These are phyloP conservation scores for Junonia oenone DNA, from an alignment of 2,888 invertebrate species.

Conservation along the genomic window DNA sequence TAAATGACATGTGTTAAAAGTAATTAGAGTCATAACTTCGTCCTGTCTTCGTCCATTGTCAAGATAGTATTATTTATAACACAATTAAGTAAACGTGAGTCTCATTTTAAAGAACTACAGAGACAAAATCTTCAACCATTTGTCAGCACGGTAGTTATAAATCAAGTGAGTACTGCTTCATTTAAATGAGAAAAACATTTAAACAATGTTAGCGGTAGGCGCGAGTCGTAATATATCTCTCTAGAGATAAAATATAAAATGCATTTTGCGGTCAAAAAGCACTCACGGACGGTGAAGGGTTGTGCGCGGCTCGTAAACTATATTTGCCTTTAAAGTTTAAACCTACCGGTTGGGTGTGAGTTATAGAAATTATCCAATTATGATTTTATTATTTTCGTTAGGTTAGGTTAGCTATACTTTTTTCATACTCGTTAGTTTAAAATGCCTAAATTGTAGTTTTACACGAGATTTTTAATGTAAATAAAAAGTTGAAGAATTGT, in stretches of 20 bases:
- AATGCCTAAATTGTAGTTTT: no score
- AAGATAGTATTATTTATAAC: constrained; percentile 17
- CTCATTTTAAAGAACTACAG: constrained; percentile 14
- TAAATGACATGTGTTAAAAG: constrained; percentile 1
- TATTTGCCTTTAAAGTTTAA: constrained; percentile 12
- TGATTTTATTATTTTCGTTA: no score
- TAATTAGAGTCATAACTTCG: not conserved
- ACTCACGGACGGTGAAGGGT: constrained; percentile 22
- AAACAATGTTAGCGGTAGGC: constrained; percentile 28
- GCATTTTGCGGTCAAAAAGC: constrained; percentile 25
- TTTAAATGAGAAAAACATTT: constrained; percentile 33
- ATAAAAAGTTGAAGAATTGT: no score
- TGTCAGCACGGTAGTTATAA: constrained; percentile 29
- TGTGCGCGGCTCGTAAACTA: constrained; percentile 21
- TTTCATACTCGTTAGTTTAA: no score
- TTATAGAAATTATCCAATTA: constrained; percentile 1
- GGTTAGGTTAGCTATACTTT: no score
- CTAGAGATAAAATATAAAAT: constrained; percentile 29
- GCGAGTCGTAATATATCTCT: constrained; percentile 31
- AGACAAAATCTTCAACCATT: constrained; percentile 31
- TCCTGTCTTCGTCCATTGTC: constrained; percentile 12
- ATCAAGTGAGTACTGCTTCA: constrained; percentile 29
- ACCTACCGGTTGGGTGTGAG: not conserved
- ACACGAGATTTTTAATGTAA: no score
- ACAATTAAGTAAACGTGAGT: constrained; percentile 17